phyloP scores from a whole-genome alignment of 2,888 invertebrate species.

The Apamea monoglypha region DNA sequence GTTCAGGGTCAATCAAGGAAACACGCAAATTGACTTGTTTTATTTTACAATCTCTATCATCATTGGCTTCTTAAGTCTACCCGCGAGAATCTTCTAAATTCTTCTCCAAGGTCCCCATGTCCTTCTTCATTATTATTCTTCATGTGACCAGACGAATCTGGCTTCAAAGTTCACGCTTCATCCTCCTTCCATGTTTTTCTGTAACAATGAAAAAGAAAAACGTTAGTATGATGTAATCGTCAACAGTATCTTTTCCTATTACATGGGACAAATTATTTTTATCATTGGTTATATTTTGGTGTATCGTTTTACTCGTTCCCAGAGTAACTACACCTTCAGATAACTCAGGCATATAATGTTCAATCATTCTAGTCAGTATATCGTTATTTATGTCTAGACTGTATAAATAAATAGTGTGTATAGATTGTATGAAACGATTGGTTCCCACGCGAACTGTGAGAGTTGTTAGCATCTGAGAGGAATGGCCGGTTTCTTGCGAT shows the following conservation, averaged over 20 bases:
- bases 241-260: background rate
- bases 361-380: background rate
- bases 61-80: constrained; percentile 27
- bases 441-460: constrained; percentile 58
- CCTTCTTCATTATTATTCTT: constrained; percentile 8
- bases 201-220: constrained; percentile 46
- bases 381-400: constrained; percentile 36
- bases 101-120: background rate
- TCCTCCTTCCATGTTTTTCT: constrained; percentile 58
- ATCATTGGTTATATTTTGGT: background rate
- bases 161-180: constrained; percentile 35
- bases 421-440: constrained; percentile 29
- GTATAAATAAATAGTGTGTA: constrained; percentile 4
- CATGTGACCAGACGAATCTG: constrained; percentile 42
- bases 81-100: background rate
- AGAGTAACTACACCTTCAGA: background rate
- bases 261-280: background rate
- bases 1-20: constrained; percentile 75
- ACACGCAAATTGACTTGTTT: constrained; percentile 79
- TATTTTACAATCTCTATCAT: constrained; percentile 77
- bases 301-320: background rate
- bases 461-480: constrained; percentile 36
- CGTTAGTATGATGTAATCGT: background rate
- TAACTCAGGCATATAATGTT: background rate
- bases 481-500: constrained; percentile 40